A percentile compares a stretch with the other conserved stretches of the same genome.
These are phyloP conservation scores for Astur gentilis DNA, from an alignment of 2,113 vertebrate species.

Conservation along the genomic window DNA sequence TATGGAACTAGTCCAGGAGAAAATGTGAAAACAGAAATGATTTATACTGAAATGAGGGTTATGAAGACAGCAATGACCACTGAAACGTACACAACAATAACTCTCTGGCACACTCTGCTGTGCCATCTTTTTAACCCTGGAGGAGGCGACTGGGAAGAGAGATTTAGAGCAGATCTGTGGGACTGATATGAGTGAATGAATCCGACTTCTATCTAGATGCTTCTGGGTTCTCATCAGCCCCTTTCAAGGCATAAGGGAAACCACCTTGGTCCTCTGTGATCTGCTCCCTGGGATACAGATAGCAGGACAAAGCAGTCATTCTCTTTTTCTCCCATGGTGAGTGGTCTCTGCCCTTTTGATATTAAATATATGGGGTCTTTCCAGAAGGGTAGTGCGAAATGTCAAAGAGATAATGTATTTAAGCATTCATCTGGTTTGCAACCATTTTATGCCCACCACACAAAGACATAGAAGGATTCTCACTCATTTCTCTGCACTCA, in stretches of 20 bases:
- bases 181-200: constrained; percentile 14
- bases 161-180: constrained; percentile 31
- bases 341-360: constrained; percentile 64
- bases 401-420: constrained; percentile 52
- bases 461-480: constrained; percentile 64
- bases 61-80: constrained; percentile 33
- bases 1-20: neutral
- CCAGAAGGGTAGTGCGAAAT: constrained; percentile 37
- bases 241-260: constrained; percentile 33
- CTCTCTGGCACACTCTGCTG: neutral
- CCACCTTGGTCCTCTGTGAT: constrained; percentile 36
- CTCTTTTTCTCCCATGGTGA: constrained; percentile 58
- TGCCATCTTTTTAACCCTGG: constrained; percentile 48
- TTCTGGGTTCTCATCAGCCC: constrained; percentile 40
- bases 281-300: constrained; percentile 38
- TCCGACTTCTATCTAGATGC: constrained; percentile 41
- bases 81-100: constrained; percentile 40
- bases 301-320: constrained; percentile 49
- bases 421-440: constrained; percentile 61
- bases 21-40: constrained; percentile 26
- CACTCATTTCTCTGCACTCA: constrained; percentile 63
- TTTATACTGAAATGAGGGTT: constrained; percentile 35
- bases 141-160: constrained; percentile 27
- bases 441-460: constrained; percentile 59
- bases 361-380: constrained; percentile 61